Evolutionary conservation across 1,140 invertebrate species (phyloP).

Genomic region (Eupeodes corollae): DNA sequence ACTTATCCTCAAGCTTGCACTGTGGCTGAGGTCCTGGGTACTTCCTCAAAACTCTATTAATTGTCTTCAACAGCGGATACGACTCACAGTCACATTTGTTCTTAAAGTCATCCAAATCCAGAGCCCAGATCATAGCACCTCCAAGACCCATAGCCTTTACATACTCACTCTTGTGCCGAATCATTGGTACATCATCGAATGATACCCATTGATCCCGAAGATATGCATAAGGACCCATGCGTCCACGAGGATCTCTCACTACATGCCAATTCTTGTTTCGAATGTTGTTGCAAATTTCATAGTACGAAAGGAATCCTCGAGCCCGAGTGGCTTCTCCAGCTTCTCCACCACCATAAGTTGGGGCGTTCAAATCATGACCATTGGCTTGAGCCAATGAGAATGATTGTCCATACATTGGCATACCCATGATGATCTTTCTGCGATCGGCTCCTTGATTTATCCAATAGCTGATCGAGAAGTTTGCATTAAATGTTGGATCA

Average conservation of each 20-base stretch:
- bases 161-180: constrained; percentile 58
- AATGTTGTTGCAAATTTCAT: constrained; percentile 67
- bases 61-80: constrained; percentile 66
- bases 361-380: constrained; percentile 53
- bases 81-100: constrained; percentile 66
- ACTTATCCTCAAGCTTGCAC: constrained; percentile 24
- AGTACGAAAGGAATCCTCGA: constrained; percentile 71
- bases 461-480: constrained; percentile 75
- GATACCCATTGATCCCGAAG: constrained; percentile 71
- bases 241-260: constrained; percentile 50
- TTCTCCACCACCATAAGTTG: constrained; percentile 63
- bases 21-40: constrained; percentile 39
- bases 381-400: constrained; percentile 59
- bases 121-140: constrained; percentile 80
- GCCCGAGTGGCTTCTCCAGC: constrained; percentile 69
- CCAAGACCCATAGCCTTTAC: constrained; percentile 63
- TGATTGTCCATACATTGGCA: constrained; percentile 77
- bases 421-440: constrained; percentile 65
- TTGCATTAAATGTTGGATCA: constrained; percentile 67
- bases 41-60: constrained; percentile 58
- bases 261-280: constrained; percentile 55
- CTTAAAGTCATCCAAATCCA: constrained; percentile 62
- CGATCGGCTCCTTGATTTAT: constrained; percentile 59
- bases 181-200: constrained; percentile 68
- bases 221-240: constrained; percentile 66